Evolutionary conservation across 2,888 invertebrate genomes (phyloP).

Genomic region (Himalopsyche anomala): DNA sequence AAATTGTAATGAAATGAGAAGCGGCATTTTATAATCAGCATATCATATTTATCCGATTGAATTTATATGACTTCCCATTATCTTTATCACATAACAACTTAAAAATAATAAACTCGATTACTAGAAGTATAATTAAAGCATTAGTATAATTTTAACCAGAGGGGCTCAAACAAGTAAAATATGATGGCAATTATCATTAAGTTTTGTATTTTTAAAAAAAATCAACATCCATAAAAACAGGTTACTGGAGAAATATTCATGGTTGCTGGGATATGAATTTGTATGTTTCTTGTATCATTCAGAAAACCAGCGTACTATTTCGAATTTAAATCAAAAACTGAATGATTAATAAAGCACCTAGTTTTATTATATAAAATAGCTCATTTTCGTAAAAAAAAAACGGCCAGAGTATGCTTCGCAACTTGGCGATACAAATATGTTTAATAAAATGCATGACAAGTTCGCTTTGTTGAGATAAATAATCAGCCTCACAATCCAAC

Average conservation of each 20-base stretch:
- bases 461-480: no score
- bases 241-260: background rate
- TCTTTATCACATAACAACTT: background rate
- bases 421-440: no score
- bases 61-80: background rate
- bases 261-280: no score
- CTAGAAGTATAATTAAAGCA: background rate
- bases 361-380: no score
- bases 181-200: conserved; percentile 2
- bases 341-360: no score
- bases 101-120: background rate
- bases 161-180: background rate
- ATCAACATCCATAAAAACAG: conserved; percentile 9
- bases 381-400: no score
- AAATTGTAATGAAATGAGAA: background rate
- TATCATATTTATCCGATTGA: background rate
- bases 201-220: background rate
- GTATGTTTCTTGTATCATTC: no score
- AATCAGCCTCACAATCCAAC: no score
- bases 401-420: no score
- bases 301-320: no score
- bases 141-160: conserved; percentile 29
- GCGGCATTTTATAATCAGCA: background rate
- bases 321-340: no score
- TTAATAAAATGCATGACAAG: no score